A percentile compares a stretch with the other conserved stretches of the same genome.
Conservation (phyloP, 2,113 vertebrate species). For the Engraulis encrasicolus region DNA sequence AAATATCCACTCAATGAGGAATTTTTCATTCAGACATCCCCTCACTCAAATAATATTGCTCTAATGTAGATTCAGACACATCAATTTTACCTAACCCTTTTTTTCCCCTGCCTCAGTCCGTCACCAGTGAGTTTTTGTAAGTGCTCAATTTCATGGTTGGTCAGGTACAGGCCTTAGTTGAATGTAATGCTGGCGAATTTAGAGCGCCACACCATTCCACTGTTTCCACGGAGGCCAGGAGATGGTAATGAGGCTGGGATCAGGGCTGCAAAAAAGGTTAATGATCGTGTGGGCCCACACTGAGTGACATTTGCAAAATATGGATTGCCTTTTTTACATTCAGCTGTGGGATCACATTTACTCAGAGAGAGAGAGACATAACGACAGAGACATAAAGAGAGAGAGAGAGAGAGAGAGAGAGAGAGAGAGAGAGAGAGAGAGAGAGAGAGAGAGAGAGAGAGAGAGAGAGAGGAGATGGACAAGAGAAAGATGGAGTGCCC, state of each 20-base stretch:
- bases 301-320: slow-evolving; percentile 16
- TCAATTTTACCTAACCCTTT: slow-evolving; percentile 72
- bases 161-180: slow-evolving; percentile 71
- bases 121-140: slow-evolving; percentile 79
- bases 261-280: slow-evolving; percentile 67
- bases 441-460: not conserved
- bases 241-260: slow-evolving; percentile 66
- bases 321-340: slow-evolving; percentile 11
- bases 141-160: slow-evolving; percentile 85
- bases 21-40: slow-evolving; percentile 68
- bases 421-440: not conserved
- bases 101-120: slow-evolving; percentile 54
- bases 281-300: slow-evolving; percentile 53
- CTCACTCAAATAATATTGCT: slow-evolving; percentile 60
- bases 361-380: slow-evolving; percentile 25
- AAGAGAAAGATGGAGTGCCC: too few species aligned
- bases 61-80: slow-evolving; percentile 67
- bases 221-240: slow-evolving; percentile 46
- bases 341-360: slow-evolving; percentile 4
- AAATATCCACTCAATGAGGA: slow-evolving; percentile 60
- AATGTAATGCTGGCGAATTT: slow-evolving; percentile 75
- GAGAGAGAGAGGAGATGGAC: too few species aligned
- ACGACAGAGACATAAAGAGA: not conserved
- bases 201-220: slow-evolving; percentile 57
- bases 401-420: too few species aligned